Conservation (phyloP, 1,140 invertebrate genomes). For the Lasioglossum baleicum region DNA sequence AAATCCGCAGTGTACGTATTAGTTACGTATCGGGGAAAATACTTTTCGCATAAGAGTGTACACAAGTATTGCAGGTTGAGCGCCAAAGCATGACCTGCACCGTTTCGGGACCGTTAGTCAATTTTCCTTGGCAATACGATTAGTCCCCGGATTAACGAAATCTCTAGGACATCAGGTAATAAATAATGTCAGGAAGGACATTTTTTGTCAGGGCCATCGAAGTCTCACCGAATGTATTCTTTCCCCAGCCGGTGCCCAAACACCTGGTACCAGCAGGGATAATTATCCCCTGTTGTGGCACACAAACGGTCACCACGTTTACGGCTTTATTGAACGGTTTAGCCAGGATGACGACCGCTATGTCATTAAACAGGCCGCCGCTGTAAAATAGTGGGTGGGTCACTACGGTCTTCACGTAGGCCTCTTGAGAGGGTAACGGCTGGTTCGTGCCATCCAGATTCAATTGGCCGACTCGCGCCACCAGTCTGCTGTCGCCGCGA, state of each 20-base stretch:
- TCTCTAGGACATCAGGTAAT: too few relatives aligned
- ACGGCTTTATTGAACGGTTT: slow-evolving; percentile 75
- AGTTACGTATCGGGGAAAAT: too few relatives aligned
- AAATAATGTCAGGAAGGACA: too few relatives aligned
- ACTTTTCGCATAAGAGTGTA: too few relatives aligned
- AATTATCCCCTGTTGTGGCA: slow-evolving; percentile 77
- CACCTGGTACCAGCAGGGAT: slow-evolving; percentile 79
- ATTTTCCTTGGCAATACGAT: too few relatives aligned
- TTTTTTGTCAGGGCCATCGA: too few relatives aligned
- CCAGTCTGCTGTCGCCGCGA: slow-evolving; percentile 57
- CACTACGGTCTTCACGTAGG: slow-evolving; percentile 75
- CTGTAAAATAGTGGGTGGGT: slow-evolving; percentile 78
- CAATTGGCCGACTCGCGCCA: slow-evolving; percentile 74
- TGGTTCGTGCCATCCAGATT: slow-evolving; percentile 81
- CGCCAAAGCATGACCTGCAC: too few relatives aligned
- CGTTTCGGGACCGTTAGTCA: too few relatives aligned
- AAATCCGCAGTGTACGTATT: too few relatives aligned
- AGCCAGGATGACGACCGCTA: slow-evolving; percentile 82
- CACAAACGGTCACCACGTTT: slow-evolving; percentile 82
- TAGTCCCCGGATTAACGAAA: too few relatives aligned
- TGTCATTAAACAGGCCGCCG: slow-evolving; percentile 81
- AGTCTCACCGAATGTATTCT: slow-evolving; percentile 81
- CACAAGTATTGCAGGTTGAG: too few relatives aligned
- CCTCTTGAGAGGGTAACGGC: slow-evolving; percentile 81
- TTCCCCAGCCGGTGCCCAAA: slow-evolving; percentile 87